phyloP scores from a whole-genome alignment of 2,797 vertebrate genomes.

The Psittacula echo region DNA sequence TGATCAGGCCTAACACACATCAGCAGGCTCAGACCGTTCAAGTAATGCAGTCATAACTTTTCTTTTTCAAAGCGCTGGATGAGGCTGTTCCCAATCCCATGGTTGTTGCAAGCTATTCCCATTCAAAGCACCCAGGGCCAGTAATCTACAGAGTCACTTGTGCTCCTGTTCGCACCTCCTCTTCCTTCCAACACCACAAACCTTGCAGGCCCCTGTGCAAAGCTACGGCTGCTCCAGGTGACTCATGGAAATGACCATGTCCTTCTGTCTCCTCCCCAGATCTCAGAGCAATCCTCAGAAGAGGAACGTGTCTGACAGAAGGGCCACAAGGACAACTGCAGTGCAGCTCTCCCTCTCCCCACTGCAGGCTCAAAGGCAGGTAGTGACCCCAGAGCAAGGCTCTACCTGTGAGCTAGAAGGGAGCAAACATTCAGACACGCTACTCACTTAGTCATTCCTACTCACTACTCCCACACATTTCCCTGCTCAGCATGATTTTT shows the following conservation, averaged over 20 bases:
- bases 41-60: neutral
- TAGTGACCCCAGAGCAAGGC: accelerated
- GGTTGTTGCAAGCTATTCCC: neutral
- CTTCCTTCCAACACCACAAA: neutral
- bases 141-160: accelerated
- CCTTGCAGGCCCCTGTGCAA: neutral
- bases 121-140: accelerated
- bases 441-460: neutral
- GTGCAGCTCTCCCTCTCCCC: neutral
- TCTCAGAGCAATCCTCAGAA: neutral
- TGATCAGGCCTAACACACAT: neutral
- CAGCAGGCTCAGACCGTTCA: neutral
- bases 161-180: neutral
- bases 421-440: neutral
- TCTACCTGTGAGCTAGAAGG: neutral
- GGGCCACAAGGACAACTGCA: accelerated
- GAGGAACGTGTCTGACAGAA: neutral
- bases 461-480: neutral
- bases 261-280: accelerated
- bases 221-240: neutral
- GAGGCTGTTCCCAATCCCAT: neutral
- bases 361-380: neutral
- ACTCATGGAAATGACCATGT: accelerated
- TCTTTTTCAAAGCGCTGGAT: neutral
- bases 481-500: neutral